Evolutionary conservation across 2,113 vertebrate species (phyloP), one percentile per base, ranked within the genome.

Genomic region (Athene cunicularia): DNA sequence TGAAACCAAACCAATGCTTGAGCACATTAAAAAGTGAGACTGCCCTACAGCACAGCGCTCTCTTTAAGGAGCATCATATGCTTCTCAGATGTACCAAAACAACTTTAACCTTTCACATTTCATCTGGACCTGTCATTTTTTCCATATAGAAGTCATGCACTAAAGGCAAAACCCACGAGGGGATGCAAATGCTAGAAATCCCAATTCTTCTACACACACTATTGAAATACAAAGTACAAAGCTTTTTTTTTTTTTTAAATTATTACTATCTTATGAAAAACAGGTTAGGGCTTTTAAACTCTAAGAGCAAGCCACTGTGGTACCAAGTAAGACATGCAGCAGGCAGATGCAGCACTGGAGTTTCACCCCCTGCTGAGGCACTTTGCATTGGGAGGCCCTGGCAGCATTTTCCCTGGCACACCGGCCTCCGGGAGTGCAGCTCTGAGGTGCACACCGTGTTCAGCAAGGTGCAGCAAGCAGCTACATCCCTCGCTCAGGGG

Each of bases 361-460:
- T 50, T 80, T 45, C 56, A 67, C 10, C 71, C 39, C 74, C 37
- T 62, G 41, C 60, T 33, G 79, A 39, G 35, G 32, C 37, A 7
- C 32, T 77, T 55, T 21, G 76, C 10, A 6, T 0, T 2, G 35
- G 14, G 72, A 22, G 23, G 64, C 50, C 59, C 55, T 5, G 84
- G 59, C 50, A 62, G 55, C 35, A 7, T 18, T 27, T 64, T 17
- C 14, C 39, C 56, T 0, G 0, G 73, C 63, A 68, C 20, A 4
- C 3, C 0, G 0, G 14, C 39, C 1, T 5, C 26, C 7, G 33
- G 53, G 41, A 71, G 14, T 0, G 2, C 60, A 47, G 63, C 91
- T 62, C 52, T 0, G 18, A 92, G 59, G 26, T 4, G 17, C 12
- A 7, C 17, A 13, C 2, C 1, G 47, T 4, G 1, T 19, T 33